phyloP scores from a whole-genome alignment of 2,113 vertebrate genomes.

The Clarias macrocephalus region DNA sequence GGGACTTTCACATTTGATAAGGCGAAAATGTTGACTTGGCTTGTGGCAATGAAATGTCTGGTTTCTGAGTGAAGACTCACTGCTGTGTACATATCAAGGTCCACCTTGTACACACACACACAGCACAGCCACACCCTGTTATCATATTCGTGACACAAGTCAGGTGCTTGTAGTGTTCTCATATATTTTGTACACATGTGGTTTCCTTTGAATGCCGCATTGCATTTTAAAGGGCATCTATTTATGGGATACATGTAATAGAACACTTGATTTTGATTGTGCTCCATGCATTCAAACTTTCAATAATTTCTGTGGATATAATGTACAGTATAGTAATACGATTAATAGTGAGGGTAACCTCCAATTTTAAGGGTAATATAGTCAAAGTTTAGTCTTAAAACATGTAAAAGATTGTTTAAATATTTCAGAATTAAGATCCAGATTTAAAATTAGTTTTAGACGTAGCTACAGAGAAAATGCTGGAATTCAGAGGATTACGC shows the following conservation, averaged over 20 bases:
- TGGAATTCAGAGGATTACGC: not conserved
- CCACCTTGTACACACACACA: slow-evolving; percentile 57
- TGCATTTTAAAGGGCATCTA: not conserved
- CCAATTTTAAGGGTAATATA: not conserved
- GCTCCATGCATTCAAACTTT: not conserved
- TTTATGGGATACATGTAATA: not conserved
- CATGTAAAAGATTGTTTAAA: not conserved
- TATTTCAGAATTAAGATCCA: not conserved
- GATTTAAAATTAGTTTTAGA: not conserved
- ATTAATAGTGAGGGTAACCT: not conserved
- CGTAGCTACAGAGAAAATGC: not conserved
- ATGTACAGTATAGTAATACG: not conserved
- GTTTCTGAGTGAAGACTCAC: slow-evolving; percentile 14
- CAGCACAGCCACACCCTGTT: slow-evolving; percentile 66
- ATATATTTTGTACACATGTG: not conserved
- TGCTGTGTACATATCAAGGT: slow-evolving; percentile 71
- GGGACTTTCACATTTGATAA: not conserved
- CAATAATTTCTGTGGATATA: not conserved
- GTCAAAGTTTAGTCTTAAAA: not conserved
- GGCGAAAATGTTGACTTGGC: not conserved
- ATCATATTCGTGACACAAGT: not conserved
- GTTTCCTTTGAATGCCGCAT: not conserved
- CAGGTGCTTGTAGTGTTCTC: not conserved
- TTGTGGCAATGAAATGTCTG: slow-evolving; percentile 10
- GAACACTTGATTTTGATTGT: not conserved